Percentiles rank a stretch among this genome's conserved stretches.
Evolutionary conservation across 2,888 invertebrate genomes (phyloP).

Genomic region (Eretmocerus hayati): DNA sequence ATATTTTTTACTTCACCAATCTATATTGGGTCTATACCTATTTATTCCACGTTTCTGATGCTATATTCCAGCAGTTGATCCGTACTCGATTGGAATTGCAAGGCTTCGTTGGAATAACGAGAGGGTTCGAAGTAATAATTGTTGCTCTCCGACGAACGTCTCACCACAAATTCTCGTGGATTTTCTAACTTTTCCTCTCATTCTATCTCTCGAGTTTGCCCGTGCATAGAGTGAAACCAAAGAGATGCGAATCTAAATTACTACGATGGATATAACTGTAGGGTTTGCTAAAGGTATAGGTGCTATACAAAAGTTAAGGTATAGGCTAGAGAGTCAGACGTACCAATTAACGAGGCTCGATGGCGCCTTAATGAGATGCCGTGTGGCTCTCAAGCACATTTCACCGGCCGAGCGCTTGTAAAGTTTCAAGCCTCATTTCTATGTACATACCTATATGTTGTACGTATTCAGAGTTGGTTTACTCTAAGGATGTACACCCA

Average conservation of each 20-base stretch:
- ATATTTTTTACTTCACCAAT: no score
- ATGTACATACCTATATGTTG: no score
- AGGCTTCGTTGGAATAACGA: constrained; percentile 9
- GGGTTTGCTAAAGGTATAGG: background rate
- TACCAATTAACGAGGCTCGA: constrained; percentile 15
- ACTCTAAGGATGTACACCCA: no score
- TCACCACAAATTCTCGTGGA: background rate
- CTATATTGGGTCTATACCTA: no score
- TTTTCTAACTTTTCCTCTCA: background rate
- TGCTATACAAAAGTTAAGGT: constrained; percentile 3
- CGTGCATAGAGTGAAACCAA: no score
- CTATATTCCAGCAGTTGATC: no score
- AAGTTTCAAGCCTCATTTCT: no score
- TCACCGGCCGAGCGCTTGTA: background rate
- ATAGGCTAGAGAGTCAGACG: constrained; percentile 10
- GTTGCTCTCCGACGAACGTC: background rate
- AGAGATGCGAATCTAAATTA: constrained; percentile 14
- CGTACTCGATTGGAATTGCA: no score
- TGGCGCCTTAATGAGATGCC: constrained; percentile 17
- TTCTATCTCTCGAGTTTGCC: constrained; percentile 6
- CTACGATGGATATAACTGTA: background rate
- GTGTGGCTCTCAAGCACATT: background rate
- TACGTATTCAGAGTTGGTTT: no score
- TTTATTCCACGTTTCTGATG: no score
- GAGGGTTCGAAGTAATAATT: constrained; percentile 13